Conservation (phyloP, 2,113 vertebrate species). For the Amblyornis subalaris region DNA sequence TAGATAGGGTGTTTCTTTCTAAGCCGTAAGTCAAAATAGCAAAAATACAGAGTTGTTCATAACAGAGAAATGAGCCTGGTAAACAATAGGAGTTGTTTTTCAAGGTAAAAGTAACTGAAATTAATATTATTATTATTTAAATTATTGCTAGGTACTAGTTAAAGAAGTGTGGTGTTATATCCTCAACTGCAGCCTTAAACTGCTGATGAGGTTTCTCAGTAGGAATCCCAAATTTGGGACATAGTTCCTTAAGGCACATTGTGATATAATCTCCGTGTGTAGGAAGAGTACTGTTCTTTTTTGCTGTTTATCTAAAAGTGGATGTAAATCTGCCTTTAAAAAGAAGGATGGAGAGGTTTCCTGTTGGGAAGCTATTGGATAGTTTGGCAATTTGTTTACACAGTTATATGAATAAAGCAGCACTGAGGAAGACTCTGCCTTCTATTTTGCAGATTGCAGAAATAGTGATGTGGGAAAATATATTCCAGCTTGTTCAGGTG, state of each 20-base stretch:
- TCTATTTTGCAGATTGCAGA: conserved; percentile 76
- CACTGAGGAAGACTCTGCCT: background rate
- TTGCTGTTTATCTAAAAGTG: background rate
- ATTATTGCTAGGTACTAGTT: background rate
- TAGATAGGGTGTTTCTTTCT: background rate
- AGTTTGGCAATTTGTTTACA: background rate
- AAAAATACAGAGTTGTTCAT: background rate
- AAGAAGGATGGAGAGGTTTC: background rate
- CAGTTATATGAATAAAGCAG: background rate
- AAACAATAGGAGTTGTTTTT: background rate
- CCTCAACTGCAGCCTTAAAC: background rate
- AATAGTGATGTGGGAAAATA: conserved; percentile 74
- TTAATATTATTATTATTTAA: background rate
- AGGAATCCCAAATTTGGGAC: background rate
- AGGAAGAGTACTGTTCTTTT: background rate
- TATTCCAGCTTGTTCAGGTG: conserved; percentile 83
- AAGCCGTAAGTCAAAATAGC: background rate
- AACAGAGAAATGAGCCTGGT: background rate
- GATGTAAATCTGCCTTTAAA: background rate
- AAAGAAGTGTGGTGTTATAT: background rate
- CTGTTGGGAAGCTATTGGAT: background rate
- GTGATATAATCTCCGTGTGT: background rate
- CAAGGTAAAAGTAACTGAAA: background rate
- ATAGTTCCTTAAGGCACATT: background rate
- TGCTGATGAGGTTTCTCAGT: background rate